Base-by-base conservation (phyloP, 1,140 invertebrate genomes). In the Aricia agestis region DNA sequence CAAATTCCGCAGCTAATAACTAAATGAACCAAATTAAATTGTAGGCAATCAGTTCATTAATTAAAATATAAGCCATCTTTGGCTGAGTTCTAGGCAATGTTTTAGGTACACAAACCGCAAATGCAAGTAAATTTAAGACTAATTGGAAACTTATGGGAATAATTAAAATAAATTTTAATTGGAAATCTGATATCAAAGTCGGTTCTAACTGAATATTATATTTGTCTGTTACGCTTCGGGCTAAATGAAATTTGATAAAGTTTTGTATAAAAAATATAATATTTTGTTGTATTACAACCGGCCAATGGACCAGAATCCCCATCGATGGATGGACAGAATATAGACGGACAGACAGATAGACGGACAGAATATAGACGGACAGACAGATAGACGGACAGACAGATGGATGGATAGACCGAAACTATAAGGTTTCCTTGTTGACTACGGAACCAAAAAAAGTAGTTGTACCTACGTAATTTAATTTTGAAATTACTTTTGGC, bases 161-260 rank as follows among this genome's bases (percentile, higher is more conserved):
- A 52, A 52, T 52, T 52, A 52, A 36, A 52, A 52, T 52, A 52
- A 11, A 52, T 52, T 52, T 52, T 52, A 52, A 52, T 52, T 52
- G 45, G 45, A 15, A 52, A 52, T 52, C 7, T 15, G 45, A 52
- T 52, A 52, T 52, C 45, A 52, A 52, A 52, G 45, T 9, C 45
- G 45, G 45, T 52, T 13, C 36, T 52, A 3, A 52, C 45, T 52
- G 13, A 52, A 52, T 15, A 52, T 52, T 52, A 52, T 52, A 36
- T 52, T 13, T 52, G 45, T 52, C 13, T 52, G 45, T 52, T 25
- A 52, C 13, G 45, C 45, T 52, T 52, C 45, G 9, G 36, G 36
- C 6, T 36, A 36, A 36, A 52, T 52, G 45, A 13, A 13, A 13
- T 52, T 52, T 15, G 45, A 52, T 52, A 52, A 52, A 13, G 13